A percentile compares a stretch with the other conserved stretches of the same genome.
phyloP scores from a whole-genome alignment of 2,888 invertebrate genomes.

The Dynastes maya region DNA sequence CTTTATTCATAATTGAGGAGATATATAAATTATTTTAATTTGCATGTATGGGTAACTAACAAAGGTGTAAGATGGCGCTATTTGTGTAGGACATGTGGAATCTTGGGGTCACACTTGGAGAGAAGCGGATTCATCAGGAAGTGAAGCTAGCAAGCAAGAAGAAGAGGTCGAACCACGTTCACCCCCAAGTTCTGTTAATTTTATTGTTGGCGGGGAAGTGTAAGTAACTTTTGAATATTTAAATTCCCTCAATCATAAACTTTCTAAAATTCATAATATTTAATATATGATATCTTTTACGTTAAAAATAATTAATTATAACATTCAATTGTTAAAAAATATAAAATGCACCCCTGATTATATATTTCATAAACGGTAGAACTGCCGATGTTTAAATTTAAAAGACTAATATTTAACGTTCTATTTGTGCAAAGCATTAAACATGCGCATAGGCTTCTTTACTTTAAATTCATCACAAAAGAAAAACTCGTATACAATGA shows the following conservation, averaged over 20 bases:
- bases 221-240: constrained; percentile 61
- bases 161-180: constrained; percentile 59
- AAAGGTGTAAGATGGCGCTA: constrained; percentile 63
- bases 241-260: background rate
- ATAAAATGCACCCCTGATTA: too few relatives aligned
- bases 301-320: too few relatives aligned
- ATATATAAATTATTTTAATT: constrained; percentile 33
- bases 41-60: constrained; percentile 59
- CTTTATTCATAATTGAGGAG: background rate
- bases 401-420: too few relatives aligned
- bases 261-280: too few relatives aligned
- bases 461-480: too few relatives aligned
- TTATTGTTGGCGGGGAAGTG: constrained; percentile 71
- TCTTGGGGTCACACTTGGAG: constrained; percentile 66
- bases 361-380: too few relatives aligned
- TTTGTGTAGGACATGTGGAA: constrained; percentile 63
- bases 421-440: too few relatives aligned
- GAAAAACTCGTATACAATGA: too few relatives aligned
- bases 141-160: constrained; percentile 73
- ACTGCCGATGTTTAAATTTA: too few relatives aligned
- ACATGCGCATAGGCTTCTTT: too few relatives aligned
- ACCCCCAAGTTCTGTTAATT: constrained; percentile 66
- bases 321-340: too few relatives aligned
- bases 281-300: too few relatives aligned
- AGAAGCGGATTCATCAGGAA: constrained; percentile 75